Conservation (phyloP, 2,797 vertebrate genomes). For the Hypotaenidia philippensis region DNA sequence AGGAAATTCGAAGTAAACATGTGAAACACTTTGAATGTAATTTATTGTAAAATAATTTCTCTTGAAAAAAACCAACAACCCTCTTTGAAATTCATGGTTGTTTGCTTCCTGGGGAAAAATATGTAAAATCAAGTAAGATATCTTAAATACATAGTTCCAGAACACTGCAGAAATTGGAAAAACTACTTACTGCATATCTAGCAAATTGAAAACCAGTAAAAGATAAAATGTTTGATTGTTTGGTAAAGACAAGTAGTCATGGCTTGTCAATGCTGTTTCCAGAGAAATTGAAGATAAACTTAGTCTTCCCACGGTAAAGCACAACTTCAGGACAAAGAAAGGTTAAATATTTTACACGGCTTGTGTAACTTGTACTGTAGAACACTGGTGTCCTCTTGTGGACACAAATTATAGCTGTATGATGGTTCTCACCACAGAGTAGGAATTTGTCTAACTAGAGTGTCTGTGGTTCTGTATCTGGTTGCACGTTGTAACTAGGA, state of each 20-base stretch:
- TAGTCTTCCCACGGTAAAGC: not conserved
- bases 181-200: not conserved
- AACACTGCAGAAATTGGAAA: not conserved
- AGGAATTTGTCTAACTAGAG: not conserved
- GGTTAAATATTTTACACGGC: not conserved
- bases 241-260: not conserved
- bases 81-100: not conserved
- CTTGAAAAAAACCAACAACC: not conserved
- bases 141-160: not conserved
- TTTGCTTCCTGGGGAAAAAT: not conserved
- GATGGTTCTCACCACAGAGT: not conserved
- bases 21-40: not conserved
- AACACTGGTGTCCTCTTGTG: conserved; percentile 21
- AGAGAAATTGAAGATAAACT: not conserved
- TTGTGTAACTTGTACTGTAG: not conserved
- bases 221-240: not conserved
- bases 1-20: not conserved
- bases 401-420: not conserved
- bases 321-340: not conserved
- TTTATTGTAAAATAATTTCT: not conserved
- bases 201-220: not conserved
- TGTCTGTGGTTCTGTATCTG: not conserved
- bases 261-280: not conserved
- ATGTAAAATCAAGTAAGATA: not conserved
- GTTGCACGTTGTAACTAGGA: not conserved